These are phyloP conservation scores for Archips xylosteana DNA, from an alignment of 2,888 invertebrate genomes.

Conservation along the genomic window DNA sequence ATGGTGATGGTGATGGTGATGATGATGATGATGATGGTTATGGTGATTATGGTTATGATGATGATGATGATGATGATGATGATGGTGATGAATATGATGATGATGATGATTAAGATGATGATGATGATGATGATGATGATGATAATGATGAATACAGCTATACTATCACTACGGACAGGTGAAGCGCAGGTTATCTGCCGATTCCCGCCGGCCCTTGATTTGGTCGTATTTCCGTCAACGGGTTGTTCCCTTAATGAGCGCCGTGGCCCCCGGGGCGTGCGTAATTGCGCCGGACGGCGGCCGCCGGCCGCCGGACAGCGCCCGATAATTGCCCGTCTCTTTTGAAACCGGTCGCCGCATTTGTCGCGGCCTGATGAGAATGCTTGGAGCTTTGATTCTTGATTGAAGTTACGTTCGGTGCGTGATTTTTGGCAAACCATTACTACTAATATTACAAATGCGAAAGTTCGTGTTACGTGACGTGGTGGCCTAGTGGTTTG, in stretches of 20 bases:
- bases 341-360: conserved; percentile 20
- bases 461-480: too few species aligned
- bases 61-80: too few species aligned
- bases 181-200: conserved; percentile 28
- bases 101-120: too few species aligned
- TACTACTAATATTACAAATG: too few species aligned
- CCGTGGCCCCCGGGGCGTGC: conserved; percentile 28
- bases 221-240: conserved; percentile 39
- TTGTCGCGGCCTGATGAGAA: conserved; percentile 21
- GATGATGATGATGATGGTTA: too few species aligned
- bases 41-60: too few species aligned
- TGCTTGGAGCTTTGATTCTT: conserved; percentile 22
- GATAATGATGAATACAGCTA: too few species aligned
- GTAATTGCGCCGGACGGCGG: conserved; percentile 31
- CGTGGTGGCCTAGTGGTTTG: too few species aligned
- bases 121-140: too few species aligned
- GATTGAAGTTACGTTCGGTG: conserved; percentile 4
- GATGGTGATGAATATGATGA: too few species aligned
- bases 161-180: conserved; percentile 3
- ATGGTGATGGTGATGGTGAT: too few species aligned
- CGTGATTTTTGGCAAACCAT: not conserved
- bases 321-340: conserved; percentile 38
- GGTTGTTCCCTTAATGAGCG: conserved; percentile 38
- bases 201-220: conserved; percentile 31
- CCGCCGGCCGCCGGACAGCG: conserved; percentile 33